Conservation (phyloP, 2,113 vertebrate genomes). For the Mastomys natalensis region DNA sequence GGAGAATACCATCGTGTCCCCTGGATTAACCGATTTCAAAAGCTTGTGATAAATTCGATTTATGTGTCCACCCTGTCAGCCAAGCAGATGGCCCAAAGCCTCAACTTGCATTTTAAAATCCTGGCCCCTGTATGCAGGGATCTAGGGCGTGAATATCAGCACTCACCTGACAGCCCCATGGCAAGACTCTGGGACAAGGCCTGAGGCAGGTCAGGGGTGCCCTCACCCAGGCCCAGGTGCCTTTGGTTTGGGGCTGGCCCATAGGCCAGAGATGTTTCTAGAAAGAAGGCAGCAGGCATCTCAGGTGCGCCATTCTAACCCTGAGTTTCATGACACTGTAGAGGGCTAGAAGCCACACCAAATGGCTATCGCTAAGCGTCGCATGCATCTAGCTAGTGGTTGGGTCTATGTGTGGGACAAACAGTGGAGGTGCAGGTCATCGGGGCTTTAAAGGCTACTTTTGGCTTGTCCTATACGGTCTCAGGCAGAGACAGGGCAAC, state of each 20-base stretch:
- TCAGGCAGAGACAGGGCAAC: conserved; percentile 34
- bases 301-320: background rate
- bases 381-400: background rate
- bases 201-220: background rate
- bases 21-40: background rate
- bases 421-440: background rate
- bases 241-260: background rate
- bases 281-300: background rate
- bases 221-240: background rate
- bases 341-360: background rate
- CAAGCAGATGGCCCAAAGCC: background rate
- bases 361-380: background rate
- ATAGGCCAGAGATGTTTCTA: background rate
- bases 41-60: background rate
- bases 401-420: background rate
- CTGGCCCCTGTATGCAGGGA: background rate
- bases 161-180: background rate
- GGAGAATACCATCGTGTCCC: background rate
- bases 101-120: background rate
- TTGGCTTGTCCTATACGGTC: background rate
- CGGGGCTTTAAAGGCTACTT: background rate
- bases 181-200: background rate
- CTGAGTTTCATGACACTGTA: background rate
- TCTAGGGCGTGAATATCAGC: background rate
- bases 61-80: background rate